Evolutionary conservation across 2,113 vertebrate genomes (phyloP).

Genomic region (Ailuropoda melanoleuca): DNA sequence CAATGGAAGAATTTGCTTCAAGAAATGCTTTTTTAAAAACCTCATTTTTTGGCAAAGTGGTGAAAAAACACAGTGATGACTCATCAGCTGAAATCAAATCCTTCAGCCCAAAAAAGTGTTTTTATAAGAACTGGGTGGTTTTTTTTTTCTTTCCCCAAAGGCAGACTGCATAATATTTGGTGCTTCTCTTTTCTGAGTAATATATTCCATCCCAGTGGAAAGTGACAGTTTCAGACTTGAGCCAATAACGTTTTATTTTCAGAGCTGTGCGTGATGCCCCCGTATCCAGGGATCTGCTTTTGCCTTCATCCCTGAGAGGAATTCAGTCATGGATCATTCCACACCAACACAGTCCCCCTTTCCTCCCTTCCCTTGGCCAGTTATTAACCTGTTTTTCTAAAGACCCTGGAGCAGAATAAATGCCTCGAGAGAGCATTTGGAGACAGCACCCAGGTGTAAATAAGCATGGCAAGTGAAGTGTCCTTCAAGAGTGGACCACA

Average conservation of each 20-base stretch:
- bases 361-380: slow-evolving; percentile 30
- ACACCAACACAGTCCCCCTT: neutral
- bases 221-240: neutral
- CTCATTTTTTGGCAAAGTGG: slow-evolving; percentile 48
- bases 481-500: neutral
- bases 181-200: slow-evolving; percentile 75
- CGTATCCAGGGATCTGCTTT: slow-evolving; percentile 30
- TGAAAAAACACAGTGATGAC: slow-evolving; percentile 59
- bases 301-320: slow-evolving; percentile 6
- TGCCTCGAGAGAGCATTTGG: neutral
- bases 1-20: slow-evolving; percentile 48
- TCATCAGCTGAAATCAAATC: slow-evolving; percentile 73
- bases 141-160: slow-evolving; percentile 56
- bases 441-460: slow-evolving; percentile 66
- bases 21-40: slow-evolving; percentile 60
- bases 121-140: slow-evolving; percentile 65
- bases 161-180: slow-evolving; percentile 65
- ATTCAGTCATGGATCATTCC: slow-evolving; percentile 30
- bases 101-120: slow-evolving; percentile 64
- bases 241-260: slow-evolving; percentile 56
- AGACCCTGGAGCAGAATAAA: neutral
- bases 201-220: slow-evolving; percentile 57
- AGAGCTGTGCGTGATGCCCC: neutral
- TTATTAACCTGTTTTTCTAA: slow-evolving; percentile 20
- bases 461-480: slow-evolving; percentile 27